Conservation (phyloP, 2,113 vertebrate genomes). For the Tachysurus vachellii region DNA sequence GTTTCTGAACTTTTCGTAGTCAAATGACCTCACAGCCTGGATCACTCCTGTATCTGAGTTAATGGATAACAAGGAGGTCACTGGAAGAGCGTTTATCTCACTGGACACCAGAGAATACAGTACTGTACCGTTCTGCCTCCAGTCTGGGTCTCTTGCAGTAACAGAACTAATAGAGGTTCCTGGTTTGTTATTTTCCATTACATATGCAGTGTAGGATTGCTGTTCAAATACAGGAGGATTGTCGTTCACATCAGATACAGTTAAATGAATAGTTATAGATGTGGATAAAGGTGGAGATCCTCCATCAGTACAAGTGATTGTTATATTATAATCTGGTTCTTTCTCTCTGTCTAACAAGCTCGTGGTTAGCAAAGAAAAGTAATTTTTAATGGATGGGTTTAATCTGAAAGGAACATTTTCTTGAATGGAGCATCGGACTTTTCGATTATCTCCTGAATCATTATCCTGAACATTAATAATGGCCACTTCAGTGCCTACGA, state of each 20-base stretch:
- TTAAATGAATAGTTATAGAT: slow-evolving; percentile 51
- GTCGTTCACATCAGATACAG: slow-evolving; percentile 33
- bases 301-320: slow-evolving; percentile 56
- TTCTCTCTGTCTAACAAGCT: slow-evolving; percentile 43
- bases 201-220: background rate
- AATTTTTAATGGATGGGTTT: slow-evolving; percentile 60
- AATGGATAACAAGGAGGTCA: too few species aligned
- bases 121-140: too few species aligned
- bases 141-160: too few species aligned
- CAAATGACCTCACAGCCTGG: too few species aligned
- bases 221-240: background rate
- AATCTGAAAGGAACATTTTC: slow-evolving; percentile 65
- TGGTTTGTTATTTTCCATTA: background rate
- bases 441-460: background rate
- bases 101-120: too few species aligned
- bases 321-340: slow-evolving; percentile 50
- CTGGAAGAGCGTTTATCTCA: too few species aligned
- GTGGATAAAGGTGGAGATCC: slow-evolving; percentile 54
- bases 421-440: background rate
- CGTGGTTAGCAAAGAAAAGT: slow-evolving; percentile 52
- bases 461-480: slow-evolving; percentile 2
- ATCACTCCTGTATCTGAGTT: too few species aligned
- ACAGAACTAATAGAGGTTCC: too few species aligned
- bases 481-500: background rate
- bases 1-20: too few species aligned